A percentile compares a stretch with the other conserved stretches of the same genome.
Evolutionary conservation across 2,797 vertebrate genomes (phyloP).

Genomic region (Geotrypetes seraphini): DNA sequence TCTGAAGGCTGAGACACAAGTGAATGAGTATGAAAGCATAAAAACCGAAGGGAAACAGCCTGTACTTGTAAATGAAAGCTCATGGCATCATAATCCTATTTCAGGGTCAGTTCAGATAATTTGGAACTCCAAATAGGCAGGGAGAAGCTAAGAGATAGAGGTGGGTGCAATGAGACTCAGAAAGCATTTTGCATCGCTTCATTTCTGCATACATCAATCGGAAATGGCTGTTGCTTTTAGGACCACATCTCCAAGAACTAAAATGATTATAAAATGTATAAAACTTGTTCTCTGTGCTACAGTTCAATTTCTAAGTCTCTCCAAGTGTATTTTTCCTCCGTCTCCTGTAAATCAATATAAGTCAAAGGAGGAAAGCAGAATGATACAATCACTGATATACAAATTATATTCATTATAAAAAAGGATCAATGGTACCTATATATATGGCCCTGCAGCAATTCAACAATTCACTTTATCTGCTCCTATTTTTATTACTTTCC

Average conservation of each 20-base stretch:
- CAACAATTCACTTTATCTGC: conserved; percentile 75
- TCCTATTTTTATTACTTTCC: conserved; percentile 81
- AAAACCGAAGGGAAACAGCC: no score
- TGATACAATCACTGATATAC: conserved; percentile 38
- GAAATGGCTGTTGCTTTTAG: conserved; percentile 26
- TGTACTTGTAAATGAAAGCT: no score
- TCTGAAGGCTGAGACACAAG: no score
- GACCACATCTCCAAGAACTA: conserved; percentile 35
- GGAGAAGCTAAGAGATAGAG: no score
- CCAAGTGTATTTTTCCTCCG: conserved; percentile 21
- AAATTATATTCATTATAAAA: conserved; percentile 48
- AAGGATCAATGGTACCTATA: no score
- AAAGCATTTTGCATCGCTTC: conserved; percentile 27
- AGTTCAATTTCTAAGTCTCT: conserved; percentile 34
- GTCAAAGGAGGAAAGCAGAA: conserved; percentile 25
- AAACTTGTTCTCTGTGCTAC: conserved; percentile 39
- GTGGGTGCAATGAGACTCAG: no score
- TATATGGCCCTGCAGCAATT: conserved; percentile 54
- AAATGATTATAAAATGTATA: conserved; percentile 31
- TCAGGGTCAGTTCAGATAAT: no score
- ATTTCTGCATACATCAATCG: conserved; percentile 30
- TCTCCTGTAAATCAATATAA: conserved; percentile 28
- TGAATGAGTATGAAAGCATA: no score
- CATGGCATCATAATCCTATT: no score
- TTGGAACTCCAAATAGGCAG: no score